Evolutionary conservation across 2,797 vertebrate species (phyloP), one percentile per base, ranked within the genome.

Genomic region (Hippocampus kuda): DNA sequence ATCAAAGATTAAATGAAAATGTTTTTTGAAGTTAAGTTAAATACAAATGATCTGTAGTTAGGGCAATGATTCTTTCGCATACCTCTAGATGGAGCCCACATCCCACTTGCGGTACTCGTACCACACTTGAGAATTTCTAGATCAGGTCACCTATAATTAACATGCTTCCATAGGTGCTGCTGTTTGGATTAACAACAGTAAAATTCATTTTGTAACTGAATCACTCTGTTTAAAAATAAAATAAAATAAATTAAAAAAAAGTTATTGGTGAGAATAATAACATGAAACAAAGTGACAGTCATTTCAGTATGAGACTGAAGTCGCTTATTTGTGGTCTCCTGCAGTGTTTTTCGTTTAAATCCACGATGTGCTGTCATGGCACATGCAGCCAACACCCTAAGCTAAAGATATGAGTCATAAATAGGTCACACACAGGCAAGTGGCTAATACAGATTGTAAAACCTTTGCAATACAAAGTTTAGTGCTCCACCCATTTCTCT

Each of bases 391-490:
- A 84, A 87, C 87, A 81, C 86, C 86, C 85, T 71, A 68, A 69
- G 77, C 68, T 69, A 70, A 77, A 86, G 69, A 78, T 69, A 62
- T 81, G 68, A 87, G 73, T 86, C 81, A 83, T 72, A 87, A 84
- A 69, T 85, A 86, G 83, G 84, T 86, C 85, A 88, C 79, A 77
- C 77, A 82, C 81, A 74, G 62, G 72, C 75, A 71, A 74, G 8
- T 42, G 68, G 73, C 79, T 74, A 65, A 70, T 78, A 71, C 62
- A 68, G 75, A 81, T 72, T 85, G 79, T 77, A 72, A 81, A 81
- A 83, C 60, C 66, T 75, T 70, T 73, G 22, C 77, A 73, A 79
- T 70, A 71, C 70, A 75, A 66, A 71, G 66, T 73, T 68, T 57
- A 42, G 75, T 77, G 59, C 30, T 84, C 82, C 85, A 74, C 84